Conservation (phyloP, 2,113 vertebrate genomes). For the Eidolon helvum region DNA sequence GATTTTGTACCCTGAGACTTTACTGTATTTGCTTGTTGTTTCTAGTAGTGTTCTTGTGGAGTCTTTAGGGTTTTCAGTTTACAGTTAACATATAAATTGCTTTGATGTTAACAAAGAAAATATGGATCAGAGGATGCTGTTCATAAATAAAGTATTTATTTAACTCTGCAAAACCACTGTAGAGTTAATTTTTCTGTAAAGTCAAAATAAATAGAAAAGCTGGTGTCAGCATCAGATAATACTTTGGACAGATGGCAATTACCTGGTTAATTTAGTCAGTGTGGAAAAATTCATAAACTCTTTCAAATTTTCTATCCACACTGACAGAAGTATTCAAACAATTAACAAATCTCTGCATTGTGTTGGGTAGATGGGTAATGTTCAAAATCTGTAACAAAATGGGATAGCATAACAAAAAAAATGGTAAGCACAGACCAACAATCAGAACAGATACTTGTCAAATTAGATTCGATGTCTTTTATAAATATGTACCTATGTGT, state of each 20-base stretch:
- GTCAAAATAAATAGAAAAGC: neutral
- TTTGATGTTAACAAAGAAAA: constrained; percentile 35
- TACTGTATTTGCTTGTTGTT: too few relatives aligned
- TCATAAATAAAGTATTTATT: constrained; percentile 51
- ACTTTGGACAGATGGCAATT: neutral
- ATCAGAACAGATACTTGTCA: neutral
- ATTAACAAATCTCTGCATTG: neutral
- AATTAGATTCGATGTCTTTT: neutral
- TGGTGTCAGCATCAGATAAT: neutral
- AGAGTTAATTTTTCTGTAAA: neutral
- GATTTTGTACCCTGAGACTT: too few relatives aligned
- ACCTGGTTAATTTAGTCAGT: neutral
- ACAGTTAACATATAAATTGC: neutral
- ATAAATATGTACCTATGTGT: neutral
- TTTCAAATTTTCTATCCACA: neutral
- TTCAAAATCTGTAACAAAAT: neutral
- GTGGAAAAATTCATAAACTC: constrained; percentile 29
- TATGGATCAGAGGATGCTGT: neutral
- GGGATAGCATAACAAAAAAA: neutral
- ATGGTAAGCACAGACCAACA: neutral
- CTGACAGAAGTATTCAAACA: neutral
- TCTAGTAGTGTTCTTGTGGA: too few relatives aligned
- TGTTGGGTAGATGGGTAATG: neutral
- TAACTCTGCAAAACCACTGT: neutral
- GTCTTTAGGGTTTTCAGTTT: neutral